phyloP scores from a whole-genome alignment of 2,797 vertebrate species.

The Artibeus lituratus region DNA sequence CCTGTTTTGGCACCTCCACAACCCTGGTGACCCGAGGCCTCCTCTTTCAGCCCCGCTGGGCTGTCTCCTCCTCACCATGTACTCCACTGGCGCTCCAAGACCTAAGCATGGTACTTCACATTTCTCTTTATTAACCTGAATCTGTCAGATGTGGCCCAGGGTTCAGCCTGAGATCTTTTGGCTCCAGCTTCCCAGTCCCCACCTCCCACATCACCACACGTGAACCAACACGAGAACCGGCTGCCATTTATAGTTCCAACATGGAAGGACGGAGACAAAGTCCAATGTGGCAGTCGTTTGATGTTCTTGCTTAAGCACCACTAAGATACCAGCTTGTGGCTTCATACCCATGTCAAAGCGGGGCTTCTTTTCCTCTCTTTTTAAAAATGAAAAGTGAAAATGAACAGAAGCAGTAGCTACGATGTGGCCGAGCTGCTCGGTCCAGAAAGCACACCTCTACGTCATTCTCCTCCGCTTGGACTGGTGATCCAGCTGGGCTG shows the following conservation, averaged over 20 bases:
- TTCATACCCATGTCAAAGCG: not conserved
- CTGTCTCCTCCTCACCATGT: not conserved
- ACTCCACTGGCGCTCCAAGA: not conserved
- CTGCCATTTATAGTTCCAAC: not conserved
- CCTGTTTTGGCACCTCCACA: not conserved
- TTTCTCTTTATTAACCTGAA: slow-evolving; percentile 9
- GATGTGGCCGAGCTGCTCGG: not conserved
- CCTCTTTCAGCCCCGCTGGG: not conserved
- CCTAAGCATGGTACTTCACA: not conserved
- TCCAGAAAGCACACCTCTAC: slow-evolving; percentile 54
- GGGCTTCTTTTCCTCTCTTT: not conserved
- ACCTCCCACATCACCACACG: not conserved
- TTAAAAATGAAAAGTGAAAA: not conserved
- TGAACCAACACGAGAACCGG: not conserved
- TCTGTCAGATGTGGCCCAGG: not conserved
- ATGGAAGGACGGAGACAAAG: not conserved
- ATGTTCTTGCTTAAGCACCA: not conserved
- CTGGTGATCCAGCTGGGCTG: slow-evolving; percentile 75
- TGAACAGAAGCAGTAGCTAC: not conserved
- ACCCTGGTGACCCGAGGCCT: not conserved
- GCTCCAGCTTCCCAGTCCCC: not conserved
- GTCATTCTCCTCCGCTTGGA: slow-evolving; percentile 88
- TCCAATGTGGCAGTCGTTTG: not conserved
- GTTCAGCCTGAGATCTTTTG: not conserved
- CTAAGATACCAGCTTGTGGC: not conserved